Base-by-base conservation (phyloP, 2,888 invertebrate genomes). In the Aradus depressus region DNA sequence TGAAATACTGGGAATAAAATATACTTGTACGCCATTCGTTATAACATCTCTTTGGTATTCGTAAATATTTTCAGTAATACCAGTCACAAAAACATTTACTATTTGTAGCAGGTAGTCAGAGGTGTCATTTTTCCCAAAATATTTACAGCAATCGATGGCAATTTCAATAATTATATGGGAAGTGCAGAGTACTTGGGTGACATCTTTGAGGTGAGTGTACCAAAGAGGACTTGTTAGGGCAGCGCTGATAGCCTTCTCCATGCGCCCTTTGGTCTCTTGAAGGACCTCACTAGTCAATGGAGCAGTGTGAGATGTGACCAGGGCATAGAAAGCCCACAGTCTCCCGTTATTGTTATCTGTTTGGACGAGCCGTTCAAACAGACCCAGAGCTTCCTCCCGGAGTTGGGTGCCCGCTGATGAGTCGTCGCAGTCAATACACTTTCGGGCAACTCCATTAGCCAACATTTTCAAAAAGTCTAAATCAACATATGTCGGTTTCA, bases 241-340 rank as follows among this genome's bases (percentile, higher is more conserved):
- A 2, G 43, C 31, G 25, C 31, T 38, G 3, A 44, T 21, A 3
- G 53, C 31, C 39, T 35, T 44, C 21, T 21, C 35, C n/a, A 50
- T 6, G 12, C 21, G 43, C 8, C 39, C 18, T 18, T 44, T 18
- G 12, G 50, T 21, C 22, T 12, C 16, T 19, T 3, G 18, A 10
- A 19, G 16, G 3, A 16, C 23, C 4, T 38, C 22, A 12, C 19
- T 21, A 32, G 23, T 31, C 3, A 34, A 16, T 14, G 28, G 32
- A 14, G 23, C 39, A 25, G 26, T n/a, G 6, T 28, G 26, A 26
- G 53, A 49, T 22, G 23, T 44, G 12, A 14, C 34, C 23, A 50
- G 21, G 18, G 38, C 53, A 28, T 32, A 44, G 4, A 53, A 42
- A 16, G 43, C 32, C 53, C 53, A 53, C 28, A 50, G 31, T 18